A percentile compares a stretch with the other conserved stretches of the same genome.
These are phyloP conservation scores for Cantharis rufa DNA, from an alignment of 2,888 invertebrate species.

Conservation along the genomic window DNA sequence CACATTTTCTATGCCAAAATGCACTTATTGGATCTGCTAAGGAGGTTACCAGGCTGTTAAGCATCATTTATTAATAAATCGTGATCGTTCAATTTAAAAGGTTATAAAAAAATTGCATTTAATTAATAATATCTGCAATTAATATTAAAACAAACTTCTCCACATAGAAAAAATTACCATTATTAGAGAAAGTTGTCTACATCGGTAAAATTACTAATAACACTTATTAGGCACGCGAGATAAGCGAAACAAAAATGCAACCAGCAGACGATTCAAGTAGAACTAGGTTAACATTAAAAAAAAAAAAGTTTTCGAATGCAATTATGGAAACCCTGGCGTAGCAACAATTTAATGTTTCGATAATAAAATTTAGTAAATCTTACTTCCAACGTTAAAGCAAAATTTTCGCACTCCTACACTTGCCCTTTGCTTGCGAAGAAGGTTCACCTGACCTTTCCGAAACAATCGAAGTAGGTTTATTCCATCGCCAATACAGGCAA, in stretches of 20 bases:
- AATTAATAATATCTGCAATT: background rate
- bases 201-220: background rate
- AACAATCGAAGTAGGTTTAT: background rate
- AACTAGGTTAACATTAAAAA: background rate
- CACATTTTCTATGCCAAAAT: background rate
- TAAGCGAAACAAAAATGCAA: background rate
- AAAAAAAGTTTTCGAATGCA: background rate
- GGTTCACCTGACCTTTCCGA: background rate
- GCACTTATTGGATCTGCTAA: background rate
- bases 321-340: background rate
- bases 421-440: background rate
- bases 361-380: background rate
- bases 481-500: background rate
- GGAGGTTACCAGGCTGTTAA: background rate
- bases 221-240: background rate
- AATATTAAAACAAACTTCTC: background rate
- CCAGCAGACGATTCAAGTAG: background rate
- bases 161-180: background rate
- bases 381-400: background rate
- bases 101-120: background rate
- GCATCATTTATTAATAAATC: background rate
- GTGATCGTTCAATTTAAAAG: background rate
- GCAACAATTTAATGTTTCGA: background rate
- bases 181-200: constrained; percentile 1
- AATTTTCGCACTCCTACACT: background rate